phyloP scores from a whole-genome alignment of 2,888 invertebrate species.

The Saturnia pavonia region DNA sequence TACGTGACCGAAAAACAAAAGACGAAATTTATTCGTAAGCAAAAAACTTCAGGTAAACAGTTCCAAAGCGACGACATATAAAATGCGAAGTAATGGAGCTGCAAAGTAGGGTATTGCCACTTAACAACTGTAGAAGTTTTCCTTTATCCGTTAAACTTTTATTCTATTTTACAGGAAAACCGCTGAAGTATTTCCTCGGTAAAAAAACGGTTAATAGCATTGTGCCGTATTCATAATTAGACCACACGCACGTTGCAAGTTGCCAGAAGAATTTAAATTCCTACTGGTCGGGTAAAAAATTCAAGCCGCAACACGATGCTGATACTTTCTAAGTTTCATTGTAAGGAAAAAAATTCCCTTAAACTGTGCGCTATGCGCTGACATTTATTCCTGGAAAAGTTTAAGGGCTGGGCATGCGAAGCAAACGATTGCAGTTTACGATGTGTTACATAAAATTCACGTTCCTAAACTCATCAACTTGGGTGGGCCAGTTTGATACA shows the following conservation, averaged over 20 bases:
- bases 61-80: conserved; percentile 44
- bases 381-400: conserved; percentile 65
- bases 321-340: conserved; percentile 71
- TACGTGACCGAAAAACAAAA: conserved; percentile 3
- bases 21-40: conserved; percentile 37
- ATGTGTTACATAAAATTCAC: conserved; percentile 71
- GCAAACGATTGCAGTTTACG: conserved; percentile 65
- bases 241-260: conserved; percentile 76
- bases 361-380: conserved; percentile 66
- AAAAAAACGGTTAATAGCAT: conserved; percentile 46
- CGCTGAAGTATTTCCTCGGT: conserved; percentile 48
- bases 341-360: conserved; percentile 70
- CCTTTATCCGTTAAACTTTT: conserved; percentile 57
- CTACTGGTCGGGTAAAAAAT: conserved; percentile 71
- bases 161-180: conserved; percentile 57
- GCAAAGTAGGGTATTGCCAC: conserved; percentile 59
- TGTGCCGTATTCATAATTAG: conserved; percentile 72
- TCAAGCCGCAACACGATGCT: conserved; percentile 62
- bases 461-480: conserved; percentile 68
- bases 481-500: conserved; percentile 72
- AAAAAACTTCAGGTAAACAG: conserved; percentile 37
- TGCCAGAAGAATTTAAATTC: conserved; percentile 75
- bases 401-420: conserved; percentile 56
- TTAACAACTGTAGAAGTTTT: conserved; percentile 58
- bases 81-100: conserved; percentile 55